Conservation (phyloP, 2,888 invertebrate species). For the Timema cristinae region DNA sequence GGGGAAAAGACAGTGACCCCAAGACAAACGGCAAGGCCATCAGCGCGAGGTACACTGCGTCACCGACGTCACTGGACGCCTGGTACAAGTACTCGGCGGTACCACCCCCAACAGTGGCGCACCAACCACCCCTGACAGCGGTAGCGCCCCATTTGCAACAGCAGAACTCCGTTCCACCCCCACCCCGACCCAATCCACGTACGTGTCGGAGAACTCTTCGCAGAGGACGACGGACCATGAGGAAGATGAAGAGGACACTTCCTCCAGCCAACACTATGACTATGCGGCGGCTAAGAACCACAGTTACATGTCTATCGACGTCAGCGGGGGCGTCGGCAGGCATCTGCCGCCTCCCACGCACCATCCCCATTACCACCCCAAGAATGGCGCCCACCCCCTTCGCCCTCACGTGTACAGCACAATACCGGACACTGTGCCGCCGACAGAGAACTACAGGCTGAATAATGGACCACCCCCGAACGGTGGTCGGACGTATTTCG, state of each 20-base stretch:
- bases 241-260: slow-evolving; percentile 46
- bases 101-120: slow-evolving; percentile 41
- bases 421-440: slow-evolving; percentile 28
- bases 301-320: slow-evolving; percentile 19
- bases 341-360: slow-evolving; percentile 20
- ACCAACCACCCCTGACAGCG: slow-evolving; percentile 54
- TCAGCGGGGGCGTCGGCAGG: neutral
- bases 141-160: slow-evolving; percentile 59
- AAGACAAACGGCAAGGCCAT: slow-evolving; percentile 42
- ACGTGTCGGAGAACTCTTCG: slow-evolving; percentile 42
- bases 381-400: neutral
- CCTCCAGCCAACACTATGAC: slow-evolving; percentile 54
- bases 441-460: slow-evolving; percentile 29
- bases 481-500: slow-evolving; percentile 29
- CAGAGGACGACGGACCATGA: slow-evolving; percentile 53
- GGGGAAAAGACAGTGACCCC: slow-evolving; percentile 11
- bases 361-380: slow-evolving; percentile 27
- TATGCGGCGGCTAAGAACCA: slow-evolving; percentile 44
- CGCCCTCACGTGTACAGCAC: slow-evolving; percentile 31
- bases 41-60: slow-evolving; percentile 64
- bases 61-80: slow-evolving; percentile 60
- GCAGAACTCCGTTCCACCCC: slow-evolving; percentile 63
- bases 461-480: neutral
- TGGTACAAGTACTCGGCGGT: slow-evolving; percentile 55
- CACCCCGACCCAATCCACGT: slow-evolving; percentile 61